Evolutionary conservation across 2,797 vertebrate species (phyloP), one percentile per base, ranked within the genome.

Genomic region (Lemur catta): DNA sequence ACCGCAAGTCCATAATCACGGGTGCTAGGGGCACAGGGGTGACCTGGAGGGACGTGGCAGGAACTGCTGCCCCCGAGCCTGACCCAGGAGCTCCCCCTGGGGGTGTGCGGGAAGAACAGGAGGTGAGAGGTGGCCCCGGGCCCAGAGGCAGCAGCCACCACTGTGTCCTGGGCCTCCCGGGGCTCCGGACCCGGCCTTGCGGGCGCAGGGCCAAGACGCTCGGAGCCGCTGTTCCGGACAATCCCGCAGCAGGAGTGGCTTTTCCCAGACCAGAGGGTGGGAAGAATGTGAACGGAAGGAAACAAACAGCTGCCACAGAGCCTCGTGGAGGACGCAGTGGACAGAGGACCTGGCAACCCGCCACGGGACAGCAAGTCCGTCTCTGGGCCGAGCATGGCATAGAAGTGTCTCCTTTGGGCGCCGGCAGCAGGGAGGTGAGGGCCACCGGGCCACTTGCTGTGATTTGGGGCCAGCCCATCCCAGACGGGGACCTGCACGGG

Each of bases 71-170:
- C 2, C 2, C 69, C 1, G 2, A 33, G 1, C 24, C 71, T 10
- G 2, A 0, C 26, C 2, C 11, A n/a, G 48, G 55, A 82, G 43
- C 15, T 8, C 26, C 8, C 9, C 18, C 12, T 38, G 0, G 0
- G 14, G 65, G 10, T 6, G 30, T 1, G 4, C 9, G 67, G 41
- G 35, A 7, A 7, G 69, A n/a, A 28, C 48, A 3, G 14, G 65
- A 26, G 14, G 7, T 0, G 7, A 41, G 46, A 4, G 52, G 61
- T 0, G 2, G 10, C 17, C 10, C 8, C 0, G 18, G 8, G 14
- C 0, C 20, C 13, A 2, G 57, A 30, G 24, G 7, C 3, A 0
- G 4, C 26, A 15, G 6, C 59, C 15, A 0, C 33, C 13, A 2
- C 10, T 28, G 3, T 35, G 10, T 35, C 38, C 50, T 9, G 22